Conservation (phyloP, 2,888 invertebrate genomes). For the Geophilus truncorum region DNA sequence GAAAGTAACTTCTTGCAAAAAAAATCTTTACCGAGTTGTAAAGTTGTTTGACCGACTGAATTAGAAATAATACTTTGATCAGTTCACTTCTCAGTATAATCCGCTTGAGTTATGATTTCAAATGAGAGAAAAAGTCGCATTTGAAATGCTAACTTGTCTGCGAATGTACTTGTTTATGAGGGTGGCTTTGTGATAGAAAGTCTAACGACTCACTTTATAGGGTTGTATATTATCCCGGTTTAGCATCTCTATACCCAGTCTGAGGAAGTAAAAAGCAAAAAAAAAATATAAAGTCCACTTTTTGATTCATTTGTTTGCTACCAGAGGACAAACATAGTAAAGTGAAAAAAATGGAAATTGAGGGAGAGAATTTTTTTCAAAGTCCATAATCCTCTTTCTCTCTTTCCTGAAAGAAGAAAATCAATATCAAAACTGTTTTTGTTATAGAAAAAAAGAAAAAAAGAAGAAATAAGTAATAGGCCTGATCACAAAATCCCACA, state of each 20-base stretch:
- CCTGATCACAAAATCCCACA: conserved; percentile 13
- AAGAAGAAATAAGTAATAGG: neutral
- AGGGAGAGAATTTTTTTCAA: neutral
- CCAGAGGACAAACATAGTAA: neutral
- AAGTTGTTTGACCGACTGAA: conserved; percentile 12
- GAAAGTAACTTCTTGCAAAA: neutral
- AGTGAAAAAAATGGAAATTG: neutral
- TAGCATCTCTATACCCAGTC: neutral
- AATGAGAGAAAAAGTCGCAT: conserved; percentile 21
- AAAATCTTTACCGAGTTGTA: neutral
- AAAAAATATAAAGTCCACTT: neutral
- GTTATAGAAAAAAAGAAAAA: neutral
- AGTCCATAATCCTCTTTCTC: neutral
- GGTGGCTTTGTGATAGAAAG: conserved; percentile 24
- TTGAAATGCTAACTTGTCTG: conserved; percentile 24
- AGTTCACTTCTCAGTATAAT: neutral
- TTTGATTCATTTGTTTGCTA: conserved; percentile 6
- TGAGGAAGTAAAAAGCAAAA: neutral
- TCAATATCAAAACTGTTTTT: conserved; percentile 7
- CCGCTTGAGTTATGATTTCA: neutral
- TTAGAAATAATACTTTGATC: conserved; percentile 5
- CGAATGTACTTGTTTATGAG: conserved; percentile 7
- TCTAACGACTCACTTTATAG: conserved; percentile 17
- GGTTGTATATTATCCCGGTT: conserved; percentile 25
- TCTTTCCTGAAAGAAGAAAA: neutral